Conservation (phyloP, 2,113 vertebrate genomes). For the Caranx melampygus region DNA sequence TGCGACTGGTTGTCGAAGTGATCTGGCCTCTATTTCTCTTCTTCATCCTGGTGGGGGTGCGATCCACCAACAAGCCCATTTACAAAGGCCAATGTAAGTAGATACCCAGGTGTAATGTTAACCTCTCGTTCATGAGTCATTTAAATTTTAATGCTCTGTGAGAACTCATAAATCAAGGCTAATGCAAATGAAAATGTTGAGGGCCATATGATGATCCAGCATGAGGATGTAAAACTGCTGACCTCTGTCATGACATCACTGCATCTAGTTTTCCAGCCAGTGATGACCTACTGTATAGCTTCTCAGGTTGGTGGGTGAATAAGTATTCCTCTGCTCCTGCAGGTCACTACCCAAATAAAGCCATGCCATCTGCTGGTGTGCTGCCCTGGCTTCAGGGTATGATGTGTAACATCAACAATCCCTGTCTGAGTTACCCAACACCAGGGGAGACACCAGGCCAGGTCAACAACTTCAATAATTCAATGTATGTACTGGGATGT, state of each 20-base stretch:
- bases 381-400: slow-evolving; percentile 97
- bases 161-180: not conserved
- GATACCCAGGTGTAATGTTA: not conserved
- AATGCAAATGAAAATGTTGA: not conserved
- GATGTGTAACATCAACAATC: slow-evolving; percentile 95
- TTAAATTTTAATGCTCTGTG: not conserved
- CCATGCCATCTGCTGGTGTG: slow-evolving; percentile 96
- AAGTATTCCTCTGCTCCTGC: slow-evolving; percentile 1
- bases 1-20: slow-evolving; percentile 91
- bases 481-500: slow-evolving; percentile 85
- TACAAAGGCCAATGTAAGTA: slow-evolving; percentile 96
- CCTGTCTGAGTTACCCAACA: slow-evolving; percentile 91
- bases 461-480: slow-evolving; percentile 96
- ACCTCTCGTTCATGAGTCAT: not conserved
- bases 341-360: slow-evolving; percentile 99
- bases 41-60: slow-evolving; percentile 93
- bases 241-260: not conserved
- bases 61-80: slow-evolving; percentile 89
- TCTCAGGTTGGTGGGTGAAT: not conserved
- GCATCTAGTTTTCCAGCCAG: not conserved
- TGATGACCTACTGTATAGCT: not conserved
- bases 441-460: slow-evolving; percentile 95
- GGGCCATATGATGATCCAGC: not conserved
- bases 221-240: not conserved
- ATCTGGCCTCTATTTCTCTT: slow-evolving; percentile 97